Evolutionary conservation across 2,888 invertebrate species (phyloP).

Genomic region (Polydrusus tereticollis): DNA sequence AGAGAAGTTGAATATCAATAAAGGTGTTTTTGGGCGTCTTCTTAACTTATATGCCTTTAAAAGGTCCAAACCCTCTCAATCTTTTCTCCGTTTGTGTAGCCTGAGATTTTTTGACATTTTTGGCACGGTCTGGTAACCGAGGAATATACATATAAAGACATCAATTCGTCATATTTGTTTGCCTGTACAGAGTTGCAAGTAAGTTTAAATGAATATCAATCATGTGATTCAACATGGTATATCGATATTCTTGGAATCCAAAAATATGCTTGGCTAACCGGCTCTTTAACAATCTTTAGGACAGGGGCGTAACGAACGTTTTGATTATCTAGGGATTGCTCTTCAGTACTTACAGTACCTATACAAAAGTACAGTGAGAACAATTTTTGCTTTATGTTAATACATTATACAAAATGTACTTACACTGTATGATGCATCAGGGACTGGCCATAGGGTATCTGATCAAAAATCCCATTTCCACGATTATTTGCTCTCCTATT

Average conservation of each 20-base stretch:
- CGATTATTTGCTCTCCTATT: no score
- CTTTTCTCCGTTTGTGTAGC: constrained; percentile 36
- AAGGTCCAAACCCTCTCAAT: constrained; percentile 34
- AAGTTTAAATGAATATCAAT: constrained; percentile 31
- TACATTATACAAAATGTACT: no score
- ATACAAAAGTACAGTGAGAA: no score
- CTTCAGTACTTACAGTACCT: no score
- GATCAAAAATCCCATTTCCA: no score
- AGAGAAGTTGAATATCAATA: constrained; percentile 23
- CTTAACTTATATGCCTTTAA: constrained; percentile 24
- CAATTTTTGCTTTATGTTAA: no score
- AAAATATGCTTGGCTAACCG: constrained; percentile 35
- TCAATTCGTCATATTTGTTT: constrained; percentile 39
- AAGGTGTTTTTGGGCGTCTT: constrained; percentile 25
- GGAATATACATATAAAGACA: constrained; percentile 32
- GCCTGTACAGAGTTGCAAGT: constrained; percentile 24
- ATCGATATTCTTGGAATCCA: constrained; percentile 23
- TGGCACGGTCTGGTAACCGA: constrained; percentile 36
- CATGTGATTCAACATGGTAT: constrained; percentile 28
- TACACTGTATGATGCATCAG: no score
- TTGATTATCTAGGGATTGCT: no score
- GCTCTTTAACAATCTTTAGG: no score
- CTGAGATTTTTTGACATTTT: constrained; percentile 31
- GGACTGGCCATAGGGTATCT: no score
- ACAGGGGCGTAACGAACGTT: no score